phyloP scores from a whole-genome alignment of 2,888 invertebrate genomes.

The Diadromus collaris region DNA sequence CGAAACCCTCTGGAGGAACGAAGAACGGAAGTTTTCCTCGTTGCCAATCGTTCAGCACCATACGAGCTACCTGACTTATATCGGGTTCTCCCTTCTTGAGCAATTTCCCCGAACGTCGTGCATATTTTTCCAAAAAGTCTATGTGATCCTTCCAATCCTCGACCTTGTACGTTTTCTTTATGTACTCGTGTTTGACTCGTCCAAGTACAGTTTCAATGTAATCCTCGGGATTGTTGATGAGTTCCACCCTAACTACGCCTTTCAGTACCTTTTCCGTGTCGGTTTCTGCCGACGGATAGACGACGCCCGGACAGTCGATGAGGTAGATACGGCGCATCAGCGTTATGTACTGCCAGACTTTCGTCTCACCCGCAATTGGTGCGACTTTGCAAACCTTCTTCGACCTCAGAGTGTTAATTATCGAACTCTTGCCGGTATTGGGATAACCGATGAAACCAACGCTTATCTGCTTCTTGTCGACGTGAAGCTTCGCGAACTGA shows the following conservation, averaged over 20 bases:
- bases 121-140: constrained; percentile 96
- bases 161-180: constrained; percentile 94
- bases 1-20: constrained; percentile 88
- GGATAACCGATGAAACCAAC: constrained; percentile 99
- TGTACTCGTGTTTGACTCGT: constrained; percentile 93
- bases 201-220: constrained; percentile 94
- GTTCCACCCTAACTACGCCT: constrained; percentile 98
- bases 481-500: constrained; percentile 97
- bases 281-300: constrained; percentile 97
- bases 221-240: constrained; percentile 96
- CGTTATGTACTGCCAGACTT: constrained; percentile 99
- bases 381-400: constrained; percentile 99
- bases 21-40: constrained; percentile 98
- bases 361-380: constrained; percentile 98
- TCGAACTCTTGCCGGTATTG: constrained; percentile 99
- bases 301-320: constrained; percentile 99
- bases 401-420: constrained; percentile 97
- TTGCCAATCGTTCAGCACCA: constrained; percentile 99
- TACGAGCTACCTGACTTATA: constrained; percentile 91
- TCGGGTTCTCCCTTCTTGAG: constrained; percentile 99
- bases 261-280: constrained; percentile 97
- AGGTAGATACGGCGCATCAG: constrained; percentile 98
- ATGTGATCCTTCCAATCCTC: constrained; percentile 89
- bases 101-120: constrained; percentile 92
- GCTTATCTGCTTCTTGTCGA: constrained; percentile 99